Evolutionary conservation across 2,888 invertebrate genomes (phyloP), one percentile per base, ranked within the genome.

Genomic region (Drosophila longiperda): DNA sequence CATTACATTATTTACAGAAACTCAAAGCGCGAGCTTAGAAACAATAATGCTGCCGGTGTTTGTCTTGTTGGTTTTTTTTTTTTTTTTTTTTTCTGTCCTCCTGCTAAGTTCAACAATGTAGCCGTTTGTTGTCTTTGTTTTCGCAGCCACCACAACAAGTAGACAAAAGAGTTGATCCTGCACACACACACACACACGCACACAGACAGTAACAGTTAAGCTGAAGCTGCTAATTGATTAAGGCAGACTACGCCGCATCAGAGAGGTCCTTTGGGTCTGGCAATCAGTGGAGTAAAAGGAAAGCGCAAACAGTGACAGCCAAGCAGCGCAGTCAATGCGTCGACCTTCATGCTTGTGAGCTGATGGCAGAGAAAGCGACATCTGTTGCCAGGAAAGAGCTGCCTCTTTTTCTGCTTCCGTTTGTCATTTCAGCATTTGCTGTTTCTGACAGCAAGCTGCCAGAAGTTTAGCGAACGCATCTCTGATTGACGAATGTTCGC

Each of bases 1-100:
- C 73, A 86, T 87, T 88, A 82, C 88, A 84, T 87, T 88, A 87
- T 87, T 82, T 84, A 82, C 78, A 71, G 75, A 67, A 84, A 57
- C 66, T 73, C 71, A 52, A 73, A 66, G 66, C 70, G 38, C 61
- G 38, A 71, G 68, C 68, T 68, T 53, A 62, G 65, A 42, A 63
- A 55, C 64, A 71, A 65, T 64, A 62, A 65, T 71, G 65, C 59
- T 34, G 7, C 38, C 32, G n/a, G 33, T 29, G 40, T 29, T 57
- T n/a, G 17, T 17, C 26, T 38, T 45, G n/a, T 49, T 61, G 52
- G 29, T 12, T 9, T 15, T 33, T 53, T 36, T 38, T 49, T 0
- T 49, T 12, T 9, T 15, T 33, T 53, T 36, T 38, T 49, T 0
- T 49, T 26, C 26, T 64, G 60, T 42, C 66, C 15, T 57, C 64